Percentiles rank a stretch among this genome's conserved stretches.
These are phyloP conservation scores for Siniperca knerii DNA, from an alignment of 2,113 vertebrate species.

Conservation along the genomic window DNA sequence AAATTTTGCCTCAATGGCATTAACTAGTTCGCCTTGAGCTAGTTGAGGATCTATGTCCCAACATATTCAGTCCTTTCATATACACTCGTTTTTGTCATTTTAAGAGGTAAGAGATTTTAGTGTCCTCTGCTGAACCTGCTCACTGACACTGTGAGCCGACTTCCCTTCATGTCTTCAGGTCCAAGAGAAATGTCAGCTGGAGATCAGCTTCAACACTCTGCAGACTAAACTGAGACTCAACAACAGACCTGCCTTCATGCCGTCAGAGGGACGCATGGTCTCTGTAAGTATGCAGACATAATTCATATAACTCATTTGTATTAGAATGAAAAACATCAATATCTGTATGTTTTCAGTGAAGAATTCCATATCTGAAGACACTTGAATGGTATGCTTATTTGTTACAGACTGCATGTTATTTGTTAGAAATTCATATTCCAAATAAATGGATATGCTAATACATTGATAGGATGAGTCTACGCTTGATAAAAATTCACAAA, in stretches of 20 bases:
- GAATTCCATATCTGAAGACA: neutral
- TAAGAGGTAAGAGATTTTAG: neutral
- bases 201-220: slow-evolving; percentile 98
- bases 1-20: neutral
- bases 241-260: slow-evolving; percentile 96
- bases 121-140: neutral
- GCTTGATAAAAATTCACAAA: too few species aligned
- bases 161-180: slow-evolving; percentile 65
- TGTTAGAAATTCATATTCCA: neutral
- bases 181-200: slow-evolving; percentile 96
- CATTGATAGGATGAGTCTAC: too few species aligned
- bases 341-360: too few species aligned
- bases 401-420: neutral
- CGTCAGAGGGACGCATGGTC: slow-evolving; percentile 95
- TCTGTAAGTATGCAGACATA: slow-evolving; percentile 81
- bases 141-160: neutral
- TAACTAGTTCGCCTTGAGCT: neutral
- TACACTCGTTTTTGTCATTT: neutral
- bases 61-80: neutral
- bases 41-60: neutral
- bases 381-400: neutral
- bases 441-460: neutral
- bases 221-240: slow-evolving; percentile 97
- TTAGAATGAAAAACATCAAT: too few species aligned
- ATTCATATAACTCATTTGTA: neutral